Evolutionary conservation across 2,797 vertebrate species (phyloP).

Genomic region (Danio aesculapii): DNA sequence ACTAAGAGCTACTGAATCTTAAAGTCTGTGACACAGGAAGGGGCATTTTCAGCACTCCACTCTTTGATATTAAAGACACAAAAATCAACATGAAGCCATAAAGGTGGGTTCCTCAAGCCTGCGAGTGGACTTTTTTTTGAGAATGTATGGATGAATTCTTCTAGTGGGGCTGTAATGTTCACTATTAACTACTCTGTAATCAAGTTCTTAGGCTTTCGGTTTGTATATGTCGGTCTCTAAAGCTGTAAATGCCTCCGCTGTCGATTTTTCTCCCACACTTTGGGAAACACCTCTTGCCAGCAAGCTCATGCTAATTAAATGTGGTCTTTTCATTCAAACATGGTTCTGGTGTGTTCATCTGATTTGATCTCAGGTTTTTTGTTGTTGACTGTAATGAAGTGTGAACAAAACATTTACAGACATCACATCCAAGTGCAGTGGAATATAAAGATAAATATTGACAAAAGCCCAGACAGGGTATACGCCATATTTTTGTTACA

Average conservation of each 20-base stretch:
- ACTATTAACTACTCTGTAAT: constrained; percentile 42
- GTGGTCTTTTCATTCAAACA: constrained; percentile 59
- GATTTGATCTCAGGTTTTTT: not conserved
- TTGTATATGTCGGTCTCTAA: constrained; percentile 51
- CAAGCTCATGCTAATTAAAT: constrained; percentile 54
- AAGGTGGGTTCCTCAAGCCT: constrained; percentile 38
- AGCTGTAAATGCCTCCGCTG: constrained; percentile 39
- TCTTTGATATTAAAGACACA: constrained; percentile 47
- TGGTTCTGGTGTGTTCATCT: constrained; percentile 28
- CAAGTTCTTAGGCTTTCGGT: constrained; percentile 45
- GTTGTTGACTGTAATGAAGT: not conserved
- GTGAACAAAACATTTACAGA: not conserved
- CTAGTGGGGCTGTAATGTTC: constrained; percentile 28
- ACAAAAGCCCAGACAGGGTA: not conserved
- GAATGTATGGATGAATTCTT: constrained; percentile 32
- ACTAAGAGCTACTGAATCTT: constrained; percentile 48
- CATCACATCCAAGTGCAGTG: too few species aligned
- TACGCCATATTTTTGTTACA: too few species aligned
- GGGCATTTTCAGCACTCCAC: constrained; percentile 50
- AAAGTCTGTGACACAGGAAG: constrained; percentile 44
- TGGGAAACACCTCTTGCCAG: constrained; percentile 41
- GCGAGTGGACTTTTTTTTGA: constrained; percentile 22
- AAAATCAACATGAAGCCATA: constrained; percentile 57
- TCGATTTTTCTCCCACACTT: constrained; percentile 48
- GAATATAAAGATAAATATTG: not conserved